Percentiles rank a stretch among this genome's conserved stretches.
phyloP scores from a whole-genome alignment of 2,113 vertebrate genomes.

The Hippocampus zosterae region DNA sequence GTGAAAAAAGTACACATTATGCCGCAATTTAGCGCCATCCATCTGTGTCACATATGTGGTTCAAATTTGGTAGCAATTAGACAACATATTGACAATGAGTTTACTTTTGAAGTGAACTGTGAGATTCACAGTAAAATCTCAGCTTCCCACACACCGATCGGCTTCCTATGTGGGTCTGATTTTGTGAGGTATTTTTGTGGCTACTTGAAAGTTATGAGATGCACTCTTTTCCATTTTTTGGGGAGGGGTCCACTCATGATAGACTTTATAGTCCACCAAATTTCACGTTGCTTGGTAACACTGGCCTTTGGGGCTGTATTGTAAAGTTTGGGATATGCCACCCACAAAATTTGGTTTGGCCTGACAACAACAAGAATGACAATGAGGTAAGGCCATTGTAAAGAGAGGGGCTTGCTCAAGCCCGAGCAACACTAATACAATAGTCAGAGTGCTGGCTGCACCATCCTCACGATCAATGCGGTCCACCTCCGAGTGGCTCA shows the following conservation, averaged over 20 bases:
- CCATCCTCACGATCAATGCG: slow-evolving; percentile 29
- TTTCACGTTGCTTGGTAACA: not conserved
- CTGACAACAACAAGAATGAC: not conserved
- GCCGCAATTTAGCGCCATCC: not conserved
- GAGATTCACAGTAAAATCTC: not conserved
- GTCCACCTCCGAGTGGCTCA: slow-evolving; percentile 23
- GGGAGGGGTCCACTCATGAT: not conserved
- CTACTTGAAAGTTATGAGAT: no score
- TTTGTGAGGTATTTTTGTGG: not conserved
- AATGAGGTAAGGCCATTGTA: not conserved
- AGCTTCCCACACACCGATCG: not conserved
- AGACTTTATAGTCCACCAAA: not conserved
- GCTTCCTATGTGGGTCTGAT: not conserved
- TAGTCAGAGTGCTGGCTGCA: not conserved
- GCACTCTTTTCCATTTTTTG: no score
- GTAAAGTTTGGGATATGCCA: not conserved
- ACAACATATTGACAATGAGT: not conserved
- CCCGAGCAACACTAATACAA: not conserved
- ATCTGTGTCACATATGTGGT: not conserved
- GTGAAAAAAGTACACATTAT: not conserved
- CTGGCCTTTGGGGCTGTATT: not conserved
- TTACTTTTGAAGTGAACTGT: not conserved
- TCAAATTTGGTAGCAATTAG: not conserved
- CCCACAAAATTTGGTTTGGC: not conserved
- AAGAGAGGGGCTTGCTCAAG: not conserved